Conservation (phyloP, 2,888 invertebrate genomes). For the Pyrrhia umbra region DNA sequence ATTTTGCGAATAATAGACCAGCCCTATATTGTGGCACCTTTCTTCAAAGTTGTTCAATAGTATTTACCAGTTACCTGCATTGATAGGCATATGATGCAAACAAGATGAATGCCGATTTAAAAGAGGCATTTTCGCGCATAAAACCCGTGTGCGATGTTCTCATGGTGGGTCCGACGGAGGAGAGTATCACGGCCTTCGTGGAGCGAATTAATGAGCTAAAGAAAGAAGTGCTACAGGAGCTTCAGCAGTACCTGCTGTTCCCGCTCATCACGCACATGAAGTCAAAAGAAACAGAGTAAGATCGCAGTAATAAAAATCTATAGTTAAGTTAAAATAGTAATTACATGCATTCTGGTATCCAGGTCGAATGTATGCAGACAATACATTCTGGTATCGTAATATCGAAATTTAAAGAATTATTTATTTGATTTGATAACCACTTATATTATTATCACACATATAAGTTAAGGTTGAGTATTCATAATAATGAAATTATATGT, state of each 20-base stretch:
- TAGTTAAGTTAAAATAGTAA: no score
- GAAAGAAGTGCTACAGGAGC: slow-evolving; percentile 82
- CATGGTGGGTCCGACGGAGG: slow-evolving; percentile 82
- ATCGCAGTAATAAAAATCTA: no score
- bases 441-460: no score
- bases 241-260: slow-evolving; percentile 89
- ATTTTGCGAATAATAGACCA: slow-evolving; percentile 1
- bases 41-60: neutral
- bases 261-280: slow-evolving; percentile 86
- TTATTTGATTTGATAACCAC: no score
- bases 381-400: no score
- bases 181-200: slow-evolving; percentile 77
- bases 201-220: slow-evolving; percentile 76
- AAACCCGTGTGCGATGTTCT: slow-evolving; percentile 90
- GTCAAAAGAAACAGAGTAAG: slow-evolving; percentile 78
- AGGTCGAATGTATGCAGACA: no score
- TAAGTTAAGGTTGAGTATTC: no score
- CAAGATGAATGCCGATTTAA: slow-evolving; percentile 79
- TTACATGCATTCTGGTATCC: no score
- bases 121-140: slow-evolving; percentile 80
- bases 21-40: neutral
- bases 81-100: slow-evolving; percentile 12
- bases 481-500: no score
- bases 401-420: no score
- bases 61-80: slow-evolving; percentile 8